These are phyloP conservation scores for Bungarus multicinctus DNA, from an alignment of 2,113 vertebrate genomes.

Conservation along the genomic window DNA sequence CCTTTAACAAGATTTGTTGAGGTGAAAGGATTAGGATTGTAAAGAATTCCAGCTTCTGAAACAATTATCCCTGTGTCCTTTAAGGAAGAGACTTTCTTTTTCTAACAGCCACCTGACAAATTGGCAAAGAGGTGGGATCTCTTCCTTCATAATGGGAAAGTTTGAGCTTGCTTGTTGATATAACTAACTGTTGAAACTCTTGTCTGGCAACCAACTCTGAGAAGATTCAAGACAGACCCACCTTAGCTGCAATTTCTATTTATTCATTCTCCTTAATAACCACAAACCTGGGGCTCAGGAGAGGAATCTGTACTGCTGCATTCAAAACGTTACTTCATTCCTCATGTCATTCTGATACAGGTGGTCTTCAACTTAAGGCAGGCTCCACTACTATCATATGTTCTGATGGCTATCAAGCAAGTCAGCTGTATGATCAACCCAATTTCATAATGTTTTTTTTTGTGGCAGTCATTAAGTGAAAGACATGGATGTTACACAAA, in stretches of 20 bases:
- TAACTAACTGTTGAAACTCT: not conserved
- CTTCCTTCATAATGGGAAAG: not conserved
- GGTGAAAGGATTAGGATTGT: not conserved
- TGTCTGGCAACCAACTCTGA: not conserved
- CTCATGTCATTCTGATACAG: not conserved
- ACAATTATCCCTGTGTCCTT: not conserved
- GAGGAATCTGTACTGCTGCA: not conserved
- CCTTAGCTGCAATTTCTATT: not conserved
- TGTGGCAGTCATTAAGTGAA: too few relatives aligned
- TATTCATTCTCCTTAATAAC: not conserved
- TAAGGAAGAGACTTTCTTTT: not conserved
- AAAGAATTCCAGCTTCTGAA: not conserved
- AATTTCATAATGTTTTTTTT: too few relatives aligned
- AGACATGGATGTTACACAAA: too few relatives aligned
- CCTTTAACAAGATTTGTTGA: not conserved
- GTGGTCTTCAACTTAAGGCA: too few relatives aligned
- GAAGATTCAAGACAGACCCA: not conserved
- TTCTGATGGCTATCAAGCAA: too few relatives aligned
- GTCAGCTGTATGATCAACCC: too few relatives aligned
- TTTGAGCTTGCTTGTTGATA: not conserved
- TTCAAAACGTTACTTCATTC: not conserved
- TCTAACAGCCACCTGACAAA: not conserved
- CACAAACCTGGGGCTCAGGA: not conserved
- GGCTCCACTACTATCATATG: too few relatives aligned
- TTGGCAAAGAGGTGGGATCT: not conserved